Evolutionary conservation across 2,888 invertebrate genomes (phyloP), one percentile per base, ranked within the genome.

Genomic region (Drosophila nr. perissopoda): DNA sequence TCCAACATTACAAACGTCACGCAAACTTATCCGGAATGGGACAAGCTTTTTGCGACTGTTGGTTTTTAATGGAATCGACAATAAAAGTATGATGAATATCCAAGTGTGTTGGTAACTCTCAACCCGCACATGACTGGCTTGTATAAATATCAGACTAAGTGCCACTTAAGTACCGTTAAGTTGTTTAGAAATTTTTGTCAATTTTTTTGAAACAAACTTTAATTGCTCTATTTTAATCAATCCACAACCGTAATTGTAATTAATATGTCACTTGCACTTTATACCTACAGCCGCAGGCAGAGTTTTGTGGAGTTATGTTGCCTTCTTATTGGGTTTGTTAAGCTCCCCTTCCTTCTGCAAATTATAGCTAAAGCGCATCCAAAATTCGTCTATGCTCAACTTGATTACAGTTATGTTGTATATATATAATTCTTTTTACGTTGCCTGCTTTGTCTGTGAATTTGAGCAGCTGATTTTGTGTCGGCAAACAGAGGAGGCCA

Each of bases 401-500:
- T 59, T 57, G 57, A 71, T 65, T 66, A 69, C 21, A 61, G 42
- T 69, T 54, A 4, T 33, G 42, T 25, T 25, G 0, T 48, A n/a
- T 31, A 25, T 36, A 25, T 65, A 33, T 13, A 6, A 4, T 45
- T 58, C 31, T 48, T 45, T 27, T 52, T 40, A 29, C 52, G 40
- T 57, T 51, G 21, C 33, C 54, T 13, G 16, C 33, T 48, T 70
- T 70, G 78, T 78, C 84, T 87, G 87, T 83, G 87, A 88, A 87
- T 88, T 85, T 75, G 67, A 88, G 88, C 87, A 87, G 87, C 87
- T 88, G 87, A 87, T 84, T 79, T 73, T 71, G 52, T 53, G 62
- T 68, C 80, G 69, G 83, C 74, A 65, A 76, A 70, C 85, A 84
- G 83, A 86, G 83, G 83, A 83, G 86, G 72, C 85, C 72, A 70